Base-by-base conservation (phyloP, 2,797 vertebrate genomes). In the Psittacula echo region DNA sequence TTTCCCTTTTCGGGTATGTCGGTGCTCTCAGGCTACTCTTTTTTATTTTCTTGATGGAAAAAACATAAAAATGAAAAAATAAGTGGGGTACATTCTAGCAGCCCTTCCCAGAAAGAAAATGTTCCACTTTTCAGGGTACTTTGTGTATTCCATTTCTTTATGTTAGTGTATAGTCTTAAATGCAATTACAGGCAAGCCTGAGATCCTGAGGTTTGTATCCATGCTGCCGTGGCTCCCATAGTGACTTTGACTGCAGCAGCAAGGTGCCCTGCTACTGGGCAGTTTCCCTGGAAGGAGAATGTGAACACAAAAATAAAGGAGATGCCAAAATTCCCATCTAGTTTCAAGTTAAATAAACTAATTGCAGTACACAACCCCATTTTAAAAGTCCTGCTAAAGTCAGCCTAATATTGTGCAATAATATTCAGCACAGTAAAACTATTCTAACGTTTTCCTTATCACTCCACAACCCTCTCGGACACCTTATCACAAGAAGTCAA, bases 311-410 rank as follows among this genome's bases (percentile, higher is more conserved):
- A 65, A 51, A 67, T 62, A 51, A 37, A 48, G 22, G 34, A 30
- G 67, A 34, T 7, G 66, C 37, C 73, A 58, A 86, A 82, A 78
- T 56, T 87, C 77, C 75, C 42, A 58, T 44, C 30, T 39, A 51
- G 19, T 76, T 94, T 85, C 71, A 90, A 71, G 64, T 88, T 71
- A 88, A 90, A 77, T 72, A 81, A 95, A 87, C n/a, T 89, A 89
- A 79, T 24, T 42, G 74, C 65, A 85, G 45, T 37, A 74, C 71
- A 54, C 17, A 91, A 20, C 6, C 15, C 39, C 26, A 18, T 27
- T 67, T 30, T 12, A 79, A 84, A 78, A 68, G 74, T 32, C 21
- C 68, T 85, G n/a, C 20, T 87, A 17, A 77, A 90, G 61, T 61
- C 74, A 89, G 50, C 50, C 74, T 82, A 85, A 50, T 23, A 74